These are phyloP conservation scores for Xerus inauris DNA, from an alignment of 2,113 vertebrate genomes.

Conservation along the genomic window DNA sequence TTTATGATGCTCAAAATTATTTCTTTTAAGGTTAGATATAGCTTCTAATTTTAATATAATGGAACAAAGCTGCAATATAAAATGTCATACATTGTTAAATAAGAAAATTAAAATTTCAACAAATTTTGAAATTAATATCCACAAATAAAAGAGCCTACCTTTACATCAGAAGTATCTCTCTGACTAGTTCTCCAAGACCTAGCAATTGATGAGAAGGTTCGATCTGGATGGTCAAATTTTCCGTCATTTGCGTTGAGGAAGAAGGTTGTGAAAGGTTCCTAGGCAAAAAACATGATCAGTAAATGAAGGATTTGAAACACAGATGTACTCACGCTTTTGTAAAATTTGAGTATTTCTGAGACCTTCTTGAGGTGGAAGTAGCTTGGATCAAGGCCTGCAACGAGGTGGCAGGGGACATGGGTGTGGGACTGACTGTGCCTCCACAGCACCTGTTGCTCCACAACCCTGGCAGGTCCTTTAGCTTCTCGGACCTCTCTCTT, in stretches of 20 bases:
- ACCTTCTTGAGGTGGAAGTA: neutral
- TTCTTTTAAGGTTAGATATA: constrained; percentile 34
- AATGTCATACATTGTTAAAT: neutral
- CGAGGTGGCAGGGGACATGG: neutral
- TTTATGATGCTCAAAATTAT: constrained; percentile 63
- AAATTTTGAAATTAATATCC: neutral
- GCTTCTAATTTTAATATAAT: constrained; percentile 55
- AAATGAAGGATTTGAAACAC: neutral
- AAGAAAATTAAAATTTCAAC: neutral
- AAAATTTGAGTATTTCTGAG: neutral
- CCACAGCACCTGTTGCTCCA: too few relatives aligned
- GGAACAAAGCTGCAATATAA: constrained; percentile 30
- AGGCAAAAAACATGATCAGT: constrained; percentile 47
- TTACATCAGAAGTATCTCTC: constrained; percentile 97
- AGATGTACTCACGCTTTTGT: neutral
- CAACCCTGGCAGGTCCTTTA: neutral
- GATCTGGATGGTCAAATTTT: constrained; percentile 96
- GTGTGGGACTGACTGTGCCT: neutral
- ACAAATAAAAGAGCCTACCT: constrained; percentile 87
- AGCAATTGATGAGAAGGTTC: constrained; percentile 94
- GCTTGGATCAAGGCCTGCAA: too few relatives aligned
- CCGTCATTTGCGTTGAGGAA: constrained; percentile 94
- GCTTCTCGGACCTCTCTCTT: neutral
- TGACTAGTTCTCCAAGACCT: constrained; percentile 98
- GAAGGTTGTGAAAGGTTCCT: constrained; percentile 99